Conservation (phyloP, 1,140 invertebrate genomes). For the Thrips palmi region DNA sequence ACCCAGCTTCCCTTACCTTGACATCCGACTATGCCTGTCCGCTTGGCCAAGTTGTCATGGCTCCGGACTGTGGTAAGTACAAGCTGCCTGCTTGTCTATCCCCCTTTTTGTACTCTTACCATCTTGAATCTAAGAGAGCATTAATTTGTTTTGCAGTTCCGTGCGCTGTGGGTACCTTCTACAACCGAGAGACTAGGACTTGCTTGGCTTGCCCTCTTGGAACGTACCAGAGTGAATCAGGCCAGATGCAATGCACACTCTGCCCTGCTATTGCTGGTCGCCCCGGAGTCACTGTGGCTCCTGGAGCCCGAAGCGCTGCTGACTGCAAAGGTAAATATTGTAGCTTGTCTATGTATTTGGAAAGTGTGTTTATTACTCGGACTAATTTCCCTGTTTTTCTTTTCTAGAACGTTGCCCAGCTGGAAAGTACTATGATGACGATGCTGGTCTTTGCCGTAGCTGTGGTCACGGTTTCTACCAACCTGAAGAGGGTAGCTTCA, state of each 20-base stretch:
- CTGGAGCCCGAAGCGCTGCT: conserved; percentile 65
- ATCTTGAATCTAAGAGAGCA: conserved; percentile 1
- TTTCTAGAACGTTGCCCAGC: conserved; percentile 65
- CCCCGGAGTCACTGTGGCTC: conserved; percentile 65
- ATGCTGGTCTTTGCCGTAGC: conserved; percentile 62
- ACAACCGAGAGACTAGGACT: conserved; percentile 47
- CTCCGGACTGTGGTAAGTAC: conserved; percentile 66
- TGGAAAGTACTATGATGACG: conserved; percentile 79
- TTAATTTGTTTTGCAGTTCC: conserved; percentile 45
- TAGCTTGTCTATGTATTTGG: conserved; percentile 6
- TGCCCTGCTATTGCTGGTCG: conserved; percentile 77
- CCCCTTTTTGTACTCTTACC: conserved; percentile 1
- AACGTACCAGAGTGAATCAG: conserved; percentile 84
- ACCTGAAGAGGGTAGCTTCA: conserved; percentile 75
- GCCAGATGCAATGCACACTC: conserved; percentile 67
- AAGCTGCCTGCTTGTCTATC: neutral
- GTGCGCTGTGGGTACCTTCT: conserved; percentile 83
- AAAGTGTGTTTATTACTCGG: neutral
- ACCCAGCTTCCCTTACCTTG: conserved; percentile 68
- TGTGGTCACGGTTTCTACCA: conserved; percentile 93
- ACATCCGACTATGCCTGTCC: conserved; percentile 86
- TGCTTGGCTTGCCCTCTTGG: conserved; percentile 76
- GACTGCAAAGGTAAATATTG: conserved; percentile 63
- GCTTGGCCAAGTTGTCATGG: conserved; percentile 78
- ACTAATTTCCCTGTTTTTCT: conserved; percentile 10